Evolutionary conservation across 2,888 invertebrate genomes (phyloP).

Genomic region (Xestia c-nigrum): DNA sequence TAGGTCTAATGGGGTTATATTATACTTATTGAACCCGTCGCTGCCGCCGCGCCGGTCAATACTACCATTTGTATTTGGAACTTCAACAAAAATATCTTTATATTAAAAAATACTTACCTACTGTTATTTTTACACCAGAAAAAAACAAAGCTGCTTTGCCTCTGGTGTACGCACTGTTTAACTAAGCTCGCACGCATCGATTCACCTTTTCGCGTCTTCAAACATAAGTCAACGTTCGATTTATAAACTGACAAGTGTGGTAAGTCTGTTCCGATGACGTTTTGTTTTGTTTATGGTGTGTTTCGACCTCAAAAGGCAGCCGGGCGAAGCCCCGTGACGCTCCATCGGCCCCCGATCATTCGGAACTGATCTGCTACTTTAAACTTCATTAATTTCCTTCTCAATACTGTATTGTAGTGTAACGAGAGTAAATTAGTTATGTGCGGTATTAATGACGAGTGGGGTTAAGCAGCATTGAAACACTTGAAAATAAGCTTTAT

Average conservation of each 20-base stretch:
- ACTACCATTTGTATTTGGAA: not conserved
- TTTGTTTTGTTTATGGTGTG: conserved; percentile 68
- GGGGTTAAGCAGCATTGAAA: conserved; percentile 22
- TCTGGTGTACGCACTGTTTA: not conserved
- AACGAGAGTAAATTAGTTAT: conserved; percentile 47
- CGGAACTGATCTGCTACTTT: conserved; percentile 75
- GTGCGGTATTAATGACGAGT: conserved; percentile 31
- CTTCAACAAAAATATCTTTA: not conserved
- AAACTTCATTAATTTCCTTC: conserved; percentile 75
- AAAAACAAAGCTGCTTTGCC: not conserved
- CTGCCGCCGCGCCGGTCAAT: not conserved
- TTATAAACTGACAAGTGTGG: conserved; percentile 47
- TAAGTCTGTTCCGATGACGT: conserved; percentile 44
- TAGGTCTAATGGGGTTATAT: not conserved
- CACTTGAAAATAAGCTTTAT: conserved; percentile 22
- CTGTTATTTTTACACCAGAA: not conserved
- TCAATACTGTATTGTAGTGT: conserved; percentile 55
- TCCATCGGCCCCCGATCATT: conserved; percentile 76
- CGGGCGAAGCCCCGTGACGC: conserved; percentile 77
- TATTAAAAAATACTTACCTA: not conserved
- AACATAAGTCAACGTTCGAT: conserved; percentile 23
- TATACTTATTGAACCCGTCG: not conserved
- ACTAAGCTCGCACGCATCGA: not conserved
- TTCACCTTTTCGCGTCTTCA: conserved; percentile 4
- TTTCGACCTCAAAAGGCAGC: conserved; percentile 76